phyloP scores from a whole-genome alignment of 2,113 vertebrate species.

The Otolemur garnettii region DNA sequence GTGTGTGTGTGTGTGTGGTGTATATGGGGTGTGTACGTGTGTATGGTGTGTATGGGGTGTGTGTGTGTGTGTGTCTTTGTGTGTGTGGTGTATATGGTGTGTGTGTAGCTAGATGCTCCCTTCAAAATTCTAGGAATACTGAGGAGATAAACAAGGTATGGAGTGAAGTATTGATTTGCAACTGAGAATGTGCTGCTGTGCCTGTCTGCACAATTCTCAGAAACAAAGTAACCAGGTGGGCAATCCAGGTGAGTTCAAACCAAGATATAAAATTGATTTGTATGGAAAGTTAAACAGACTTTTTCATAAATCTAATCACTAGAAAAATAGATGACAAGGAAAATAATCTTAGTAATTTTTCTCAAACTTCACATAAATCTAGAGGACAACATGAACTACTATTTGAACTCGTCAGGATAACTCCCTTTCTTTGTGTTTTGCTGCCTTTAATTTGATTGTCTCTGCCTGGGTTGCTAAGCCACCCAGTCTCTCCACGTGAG shows the following conservation, averaged over 20 bases:
- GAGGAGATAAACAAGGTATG: not conserved
- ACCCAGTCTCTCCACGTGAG: accelerated
- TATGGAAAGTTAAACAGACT: not conserved
- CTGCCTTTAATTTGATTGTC: not conserved
- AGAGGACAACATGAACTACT: not conserved
- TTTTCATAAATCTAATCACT: not conserved
- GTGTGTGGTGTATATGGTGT: too few relatives aligned
- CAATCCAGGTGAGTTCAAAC: not conserved
- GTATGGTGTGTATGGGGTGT: too few relatives aligned
- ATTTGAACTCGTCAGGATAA: not conserved
- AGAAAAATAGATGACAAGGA: not conserved
- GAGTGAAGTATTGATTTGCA: not conserved
- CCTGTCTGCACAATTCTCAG: not conserved
- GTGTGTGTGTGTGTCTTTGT: too few relatives aligned
- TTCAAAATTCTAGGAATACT: not conserved
- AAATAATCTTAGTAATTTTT: not conserved
- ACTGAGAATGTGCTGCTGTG: not conserved
- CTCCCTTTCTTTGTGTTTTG: not conserved
- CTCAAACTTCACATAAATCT: not conserved
- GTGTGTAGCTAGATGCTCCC: too few relatives aligned
- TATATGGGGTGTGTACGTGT: too few relatives aligned
- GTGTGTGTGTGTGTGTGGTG: too few relatives aligned
- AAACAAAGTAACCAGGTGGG: not conserved
- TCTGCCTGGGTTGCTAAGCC: not conserved
- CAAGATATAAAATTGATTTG: not conserved